Evolutionary conservation across 2,113 vertebrate genomes (phyloP), one percentile per base, ranked within the genome.

Genomic region (Hippocampus barbouri): DNA sequence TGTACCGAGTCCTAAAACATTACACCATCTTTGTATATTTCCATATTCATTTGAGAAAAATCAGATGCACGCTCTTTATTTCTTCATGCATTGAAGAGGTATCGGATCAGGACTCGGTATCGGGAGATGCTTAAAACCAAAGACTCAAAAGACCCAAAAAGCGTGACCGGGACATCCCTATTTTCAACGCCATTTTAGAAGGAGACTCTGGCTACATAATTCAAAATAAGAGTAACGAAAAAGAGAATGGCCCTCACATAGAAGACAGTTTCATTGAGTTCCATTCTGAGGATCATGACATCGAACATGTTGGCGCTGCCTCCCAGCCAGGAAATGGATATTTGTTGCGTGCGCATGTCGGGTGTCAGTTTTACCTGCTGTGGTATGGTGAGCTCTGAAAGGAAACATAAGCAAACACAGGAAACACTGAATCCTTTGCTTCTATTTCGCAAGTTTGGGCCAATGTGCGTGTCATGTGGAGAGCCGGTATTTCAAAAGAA

Each of bases 251-350:
- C 15, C 27, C 90, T 90, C 81, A 92, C 91, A 4, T 88, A 86
- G 63, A 91, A 79, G 72, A 87, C 74, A 0, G 79, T 88, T 75
- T 87, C 72, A 73, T 85, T 88, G 25, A 92, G 47, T 68, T 93
- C 93, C 20, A 89, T 91, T 80, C 85, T 83, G 23, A 88, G 73
- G 59, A 93, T 89, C 71, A 90, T 70, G 63, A 93, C 53, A 78
- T 93, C 91, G 71, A 91, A 92, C 9, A 78, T 75, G 1, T 79
- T 62, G 11, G 74, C 82, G 8, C 25, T 43, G 59, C 88, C 86
- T 45, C 88, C 88, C 16, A 71, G 61, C 93, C 93, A 93, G 53
- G 87, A 87, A 66, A 93, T 72, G 43, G 73, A 79, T 0, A 93
- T 80, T 5, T 86, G 82, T 79, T 89, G 90, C 12, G 72, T 71